Evolutionary conservation across 2,797 vertebrate species (phyloP).

Genomic region (Poeciliopsis gracilis): DNA sequence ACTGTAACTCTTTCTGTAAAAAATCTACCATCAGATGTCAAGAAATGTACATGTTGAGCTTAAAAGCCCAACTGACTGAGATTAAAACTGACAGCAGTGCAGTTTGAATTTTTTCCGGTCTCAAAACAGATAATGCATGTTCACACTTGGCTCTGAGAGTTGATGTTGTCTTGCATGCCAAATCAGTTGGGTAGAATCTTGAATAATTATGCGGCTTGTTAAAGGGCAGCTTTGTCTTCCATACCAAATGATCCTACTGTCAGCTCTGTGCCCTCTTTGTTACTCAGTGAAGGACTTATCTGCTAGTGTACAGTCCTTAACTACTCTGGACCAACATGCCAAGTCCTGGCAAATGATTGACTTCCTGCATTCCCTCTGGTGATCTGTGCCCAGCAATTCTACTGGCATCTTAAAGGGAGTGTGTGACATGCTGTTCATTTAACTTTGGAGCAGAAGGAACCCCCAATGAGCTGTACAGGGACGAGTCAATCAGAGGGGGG

Average conservation of each 20-base stretch:
- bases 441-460: constrained; percentile 54
- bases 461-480: constrained; percentile 46
- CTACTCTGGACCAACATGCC: constrained; percentile 59
- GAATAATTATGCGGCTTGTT: constrained; percentile 59
- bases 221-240: constrained; percentile 66
- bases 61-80: constrained; percentile 10
- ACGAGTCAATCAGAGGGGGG: constrained; percentile 43
- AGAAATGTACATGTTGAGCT: constrained; percentile 25
- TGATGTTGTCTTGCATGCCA: constrained; percentile 38
- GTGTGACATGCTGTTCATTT: constrained; percentile 39
- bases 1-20: constrained; percentile 48
- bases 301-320: constrained; percentile 69
- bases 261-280: constrained; percentile 53
- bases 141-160: constrained; percentile 42
- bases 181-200: constrained; percentile 61
- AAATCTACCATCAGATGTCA: constrained; percentile 40
- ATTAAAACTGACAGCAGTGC: constrained; percentile 21
- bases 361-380: constrained; percentile 67
- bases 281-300: constrained; percentile 57
- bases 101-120: neutral
- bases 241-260: constrained; percentile 48
- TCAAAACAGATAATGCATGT: constrained; percentile 31
- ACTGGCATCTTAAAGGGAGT: constrained; percentile 45
- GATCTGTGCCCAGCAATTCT: constrained; percentile 51
- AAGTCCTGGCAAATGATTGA: constrained; percentile 75